Evolutionary conservation across 2,888 invertebrate species (phyloP).

Genomic region (Drosophila infuscata): DNA sequence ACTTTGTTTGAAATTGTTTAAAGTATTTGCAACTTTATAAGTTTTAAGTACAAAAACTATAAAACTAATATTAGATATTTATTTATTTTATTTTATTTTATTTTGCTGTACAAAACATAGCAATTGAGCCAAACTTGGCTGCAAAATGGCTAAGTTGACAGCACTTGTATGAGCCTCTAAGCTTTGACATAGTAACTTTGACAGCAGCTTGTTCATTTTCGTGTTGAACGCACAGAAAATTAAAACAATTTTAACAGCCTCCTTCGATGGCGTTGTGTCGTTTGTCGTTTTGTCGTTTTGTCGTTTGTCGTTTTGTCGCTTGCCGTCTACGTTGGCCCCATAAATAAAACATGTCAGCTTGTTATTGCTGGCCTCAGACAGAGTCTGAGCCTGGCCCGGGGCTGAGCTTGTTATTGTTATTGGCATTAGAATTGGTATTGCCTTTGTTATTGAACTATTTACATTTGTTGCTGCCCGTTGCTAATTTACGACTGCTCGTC

Average conservation of each 20-base stretch:
- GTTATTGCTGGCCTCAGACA: slow-evolving; percentile 66
- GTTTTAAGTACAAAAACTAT: too few species aligned
- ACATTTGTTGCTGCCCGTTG: slow-evolving; percentile 71
- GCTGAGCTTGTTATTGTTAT: slow-evolving; percentile 60
- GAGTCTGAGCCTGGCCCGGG: slow-evolving; percentile 31
- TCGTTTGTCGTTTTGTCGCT: slow-evolving; percentile 48
- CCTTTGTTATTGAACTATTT: slow-evolving; percentile 80
- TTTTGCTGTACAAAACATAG: background rate
- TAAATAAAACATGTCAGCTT: slow-evolving; percentile 82
- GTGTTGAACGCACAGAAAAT: slow-evolving; percentile 67
- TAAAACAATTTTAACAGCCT: slow-evolving; percentile 82
- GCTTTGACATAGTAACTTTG: slow-evolving; percentile 32
- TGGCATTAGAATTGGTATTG: slow-evolving; percentile 51
- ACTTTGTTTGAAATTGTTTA: background rate
- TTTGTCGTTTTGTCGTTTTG: slow-evolving; percentile 40
- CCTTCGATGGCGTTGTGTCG: slow-evolving; percentile 51
- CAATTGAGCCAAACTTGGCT: slow-evolving; percentile 2
- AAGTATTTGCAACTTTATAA: background rate
- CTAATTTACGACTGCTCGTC: slow-evolving; percentile 67
- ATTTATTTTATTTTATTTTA: too few species aligned
- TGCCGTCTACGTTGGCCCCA: slow-evolving; percentile 68
- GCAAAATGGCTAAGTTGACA: slow-evolving; percentile 32
- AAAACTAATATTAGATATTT: background rate
- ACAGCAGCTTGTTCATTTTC: slow-evolving; percentile 50
- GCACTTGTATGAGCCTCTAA: slow-evolving; percentile 14